Evolutionary conservation across 2,113 vertebrate species (phyloP), one percentile per base, ranked within the genome.

Genomic region (Nerophis lumbriciformis): DNA sequence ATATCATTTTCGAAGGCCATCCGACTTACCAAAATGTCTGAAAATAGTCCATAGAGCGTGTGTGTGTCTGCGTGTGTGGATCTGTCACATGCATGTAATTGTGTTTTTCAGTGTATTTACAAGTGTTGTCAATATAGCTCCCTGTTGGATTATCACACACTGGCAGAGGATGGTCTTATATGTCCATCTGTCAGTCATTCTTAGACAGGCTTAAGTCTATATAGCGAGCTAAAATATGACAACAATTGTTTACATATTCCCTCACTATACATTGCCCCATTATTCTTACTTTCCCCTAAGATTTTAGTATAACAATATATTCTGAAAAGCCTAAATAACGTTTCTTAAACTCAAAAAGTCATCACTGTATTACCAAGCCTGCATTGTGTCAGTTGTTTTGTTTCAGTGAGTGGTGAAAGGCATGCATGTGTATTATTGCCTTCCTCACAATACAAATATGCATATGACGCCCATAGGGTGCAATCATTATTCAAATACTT

Each of bases 181-280:
- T 60, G 37, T 65, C 64, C 68, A 48, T 72, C 79, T 80, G 83
- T 67, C 85, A 83, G 69, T 87, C 80, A 87, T 81, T 51, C 82
- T 79, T 79, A 83, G 57, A 72, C 71, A 68, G 60, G 74, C 77
- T 83, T 77, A 82, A 37, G 8, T 67, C 66, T 72, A 58, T 12
- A 59, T 47, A n/a, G n/a, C n/a, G n/a, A n/a, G 47, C n/a, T 76
- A 21, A 66, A 76, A 77, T n/a, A 66, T 16, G 49, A 39, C 60
- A 50, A n/a, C 19, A 61, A 76, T 69, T 67, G 67, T 4, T 60
- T 49, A 8, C 63, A 73, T 39, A 69, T 55, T 66, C 47, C 58
- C 75, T 14, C 49, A 16, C 52, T 44, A 45, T 45, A 47, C 55
- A 55, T 49, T 5, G 53, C 16, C 13, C 16, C 8, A 65, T 53